phyloP scores from a whole-genome alignment of 2,797 vertebrate species.

The Calcarius lapponicus region DNA sequence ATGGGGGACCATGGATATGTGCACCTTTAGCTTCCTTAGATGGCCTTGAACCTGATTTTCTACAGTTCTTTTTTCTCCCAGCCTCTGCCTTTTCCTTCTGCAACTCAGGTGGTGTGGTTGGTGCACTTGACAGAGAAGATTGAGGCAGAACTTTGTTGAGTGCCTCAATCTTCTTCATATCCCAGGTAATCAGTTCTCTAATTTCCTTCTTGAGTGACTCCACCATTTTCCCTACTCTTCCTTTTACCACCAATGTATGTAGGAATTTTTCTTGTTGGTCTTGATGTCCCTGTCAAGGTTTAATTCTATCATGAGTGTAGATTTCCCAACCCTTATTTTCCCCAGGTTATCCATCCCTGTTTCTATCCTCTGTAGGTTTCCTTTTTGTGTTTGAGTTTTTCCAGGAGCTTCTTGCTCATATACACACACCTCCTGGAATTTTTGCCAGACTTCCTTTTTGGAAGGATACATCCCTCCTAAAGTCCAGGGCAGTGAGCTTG shows the following conservation, averaged over 20 bases:
- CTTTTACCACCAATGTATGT: accelerated
- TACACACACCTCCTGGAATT: background rate
- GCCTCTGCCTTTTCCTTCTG: background rate
- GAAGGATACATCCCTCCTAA: background rate
- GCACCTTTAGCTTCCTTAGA: background rate
- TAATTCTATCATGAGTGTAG: background rate
- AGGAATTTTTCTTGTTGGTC: background rate
- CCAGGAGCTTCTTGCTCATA: background rate
- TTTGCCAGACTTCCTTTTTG: background rate
- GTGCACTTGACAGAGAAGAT: accelerated
- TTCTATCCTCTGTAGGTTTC: background rate
- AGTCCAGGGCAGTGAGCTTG: background rate
- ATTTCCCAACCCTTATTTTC: background rate
- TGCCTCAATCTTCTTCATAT: background rate
- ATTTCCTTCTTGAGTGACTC: background rate
- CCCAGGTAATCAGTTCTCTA: background rate
- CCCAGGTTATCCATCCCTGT: background rate
- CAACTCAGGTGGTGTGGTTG: background rate
- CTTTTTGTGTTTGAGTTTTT: background rate
- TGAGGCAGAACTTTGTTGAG: background rate
- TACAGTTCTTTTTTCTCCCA: background rate
- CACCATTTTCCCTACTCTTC: background rate
- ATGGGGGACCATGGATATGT: background rate
- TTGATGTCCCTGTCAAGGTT: background rate
- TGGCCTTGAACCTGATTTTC: background rate